Percentiles rank a stretch among this genome's conserved stretches.
Conservation (phyloP, 2,888 invertebrate genomes). For the Rugalucina vietnamica region DNA sequence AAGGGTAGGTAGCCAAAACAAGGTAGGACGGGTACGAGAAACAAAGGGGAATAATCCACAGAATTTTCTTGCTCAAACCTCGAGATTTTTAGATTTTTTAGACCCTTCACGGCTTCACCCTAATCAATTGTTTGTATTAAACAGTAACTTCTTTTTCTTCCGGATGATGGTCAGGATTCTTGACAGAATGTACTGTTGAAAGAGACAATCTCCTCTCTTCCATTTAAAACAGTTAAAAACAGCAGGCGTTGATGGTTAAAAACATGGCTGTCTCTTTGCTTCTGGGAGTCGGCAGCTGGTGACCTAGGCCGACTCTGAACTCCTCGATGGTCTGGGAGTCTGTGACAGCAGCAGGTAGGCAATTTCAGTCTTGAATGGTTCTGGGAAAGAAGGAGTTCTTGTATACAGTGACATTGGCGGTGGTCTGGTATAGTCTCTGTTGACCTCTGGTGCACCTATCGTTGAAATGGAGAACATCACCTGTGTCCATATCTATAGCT, state of each 20-base stretch:
- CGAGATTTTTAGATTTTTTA: too few relatives aligned
- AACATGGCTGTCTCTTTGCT: background rate
- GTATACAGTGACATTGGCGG: background rate
- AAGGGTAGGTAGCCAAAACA: too few relatives aligned
- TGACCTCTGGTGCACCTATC: background rate
- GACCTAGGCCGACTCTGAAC: background rate
- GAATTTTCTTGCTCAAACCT: too few relatives aligned
- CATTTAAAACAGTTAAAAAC: background rate
- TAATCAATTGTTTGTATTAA: too few relatives aligned
- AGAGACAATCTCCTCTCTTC: background rate
- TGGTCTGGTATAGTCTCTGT: background rate
- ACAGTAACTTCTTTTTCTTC: background rate
- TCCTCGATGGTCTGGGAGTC: background rate
- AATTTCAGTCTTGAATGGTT: background rate
- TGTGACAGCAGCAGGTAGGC: background rate
- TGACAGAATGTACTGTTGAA: background rate
- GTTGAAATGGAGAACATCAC: background rate
- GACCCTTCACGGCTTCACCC: too few relatives aligned
- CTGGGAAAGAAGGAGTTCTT: background rate
- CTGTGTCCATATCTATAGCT: background rate
- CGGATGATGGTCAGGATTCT: background rate
- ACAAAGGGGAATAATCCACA: too few relatives aligned
- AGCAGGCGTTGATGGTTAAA: background rate
- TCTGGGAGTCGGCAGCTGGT: background rate
- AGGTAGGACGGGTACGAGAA: too few relatives aligned